Evolutionary conservation across 2,113 vertebrate genomes (phyloP).

Genomic region (Rhinolophus ferrumequinum): DNA sequence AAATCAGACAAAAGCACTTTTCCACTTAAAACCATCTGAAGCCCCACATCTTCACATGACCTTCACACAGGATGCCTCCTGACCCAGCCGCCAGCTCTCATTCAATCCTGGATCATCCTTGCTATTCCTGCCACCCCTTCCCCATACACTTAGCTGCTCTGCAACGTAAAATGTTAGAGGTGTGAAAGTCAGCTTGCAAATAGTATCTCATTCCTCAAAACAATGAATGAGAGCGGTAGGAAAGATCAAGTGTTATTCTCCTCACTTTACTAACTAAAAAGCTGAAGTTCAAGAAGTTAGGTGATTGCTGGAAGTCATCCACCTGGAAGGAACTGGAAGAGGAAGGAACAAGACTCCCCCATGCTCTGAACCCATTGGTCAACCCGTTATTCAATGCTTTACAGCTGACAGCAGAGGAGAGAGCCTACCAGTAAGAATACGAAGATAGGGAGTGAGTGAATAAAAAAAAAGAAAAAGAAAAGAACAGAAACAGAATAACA

Average conservation of each 20-base stretch:
- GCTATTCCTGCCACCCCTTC: too few relatives aligned
- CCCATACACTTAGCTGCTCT: too few relatives aligned
- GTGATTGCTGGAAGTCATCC: background rate
- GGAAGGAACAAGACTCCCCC: background rate
- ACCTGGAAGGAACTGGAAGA: too few relatives aligned
- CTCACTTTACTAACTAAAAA: background rate
- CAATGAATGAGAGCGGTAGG: background rate
- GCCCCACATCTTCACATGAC: too few relatives aligned
- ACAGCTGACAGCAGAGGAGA: background rate
- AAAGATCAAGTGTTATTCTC: too few relatives aligned
- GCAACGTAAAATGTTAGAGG: background rate
- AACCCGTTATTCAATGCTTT: too few relatives aligned
- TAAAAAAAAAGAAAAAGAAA: background rate
- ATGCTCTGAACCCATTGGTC: background rate
- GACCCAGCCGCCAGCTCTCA: too few relatives aligned
- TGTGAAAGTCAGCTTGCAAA: background rate
- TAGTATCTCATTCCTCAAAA: background rate
- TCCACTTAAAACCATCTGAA: background rate
- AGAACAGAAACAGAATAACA: background rate
- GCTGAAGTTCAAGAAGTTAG: background rate
- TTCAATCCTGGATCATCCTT: too few relatives aligned
- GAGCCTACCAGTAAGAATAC: background rate
- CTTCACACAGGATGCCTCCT: background rate
- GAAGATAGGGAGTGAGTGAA: too few relatives aligned
- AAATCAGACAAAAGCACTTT: background rate